phyloP scores from a whole-genome alignment of 2,113 vertebrate genomes.

The Platycercus adscitus region DNA sequence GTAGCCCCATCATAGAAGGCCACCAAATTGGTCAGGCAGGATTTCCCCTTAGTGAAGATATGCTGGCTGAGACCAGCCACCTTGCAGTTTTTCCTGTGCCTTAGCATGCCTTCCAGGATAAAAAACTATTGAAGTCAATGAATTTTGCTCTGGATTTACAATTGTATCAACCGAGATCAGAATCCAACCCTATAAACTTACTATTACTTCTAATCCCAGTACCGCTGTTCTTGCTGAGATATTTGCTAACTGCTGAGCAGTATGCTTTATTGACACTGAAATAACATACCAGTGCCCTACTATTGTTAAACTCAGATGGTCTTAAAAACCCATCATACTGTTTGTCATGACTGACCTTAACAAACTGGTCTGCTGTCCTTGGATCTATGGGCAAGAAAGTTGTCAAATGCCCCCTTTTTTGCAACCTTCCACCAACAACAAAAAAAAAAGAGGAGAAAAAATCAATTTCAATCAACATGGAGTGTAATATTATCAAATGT shows the following conservation, averaged over 20 bases:
- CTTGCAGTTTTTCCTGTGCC: no score
- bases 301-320: constrained; percentile 74
- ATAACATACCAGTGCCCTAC: constrained; percentile 50
- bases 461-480: constrained; percentile 99
- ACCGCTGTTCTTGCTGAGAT: constrained; percentile 12
- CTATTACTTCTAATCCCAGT: background rate
- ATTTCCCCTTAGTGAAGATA: no score
- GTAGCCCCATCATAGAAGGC: no score
- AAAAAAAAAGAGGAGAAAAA: constrained; percentile 63
- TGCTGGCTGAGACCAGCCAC: no score
- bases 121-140: constrained; percentile 16
- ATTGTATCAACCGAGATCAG: constrained; percentile 40
- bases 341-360: constrained; percentile 81
- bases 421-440: constrained; percentile 46
- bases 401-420: constrained; percentile 80
- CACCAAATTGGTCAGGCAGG: no score
- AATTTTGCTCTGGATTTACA: constrained; percentile 1
- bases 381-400: constrained; percentile 87
- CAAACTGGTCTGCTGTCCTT: constrained; percentile 82
- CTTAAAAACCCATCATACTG: constrained; percentile 80
- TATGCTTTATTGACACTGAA: constrained; percentile 70
- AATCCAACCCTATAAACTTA: constrained; percentile 37
- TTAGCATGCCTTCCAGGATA: background rate
- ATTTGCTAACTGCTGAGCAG: constrained; percentile 55
- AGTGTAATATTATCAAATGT: constrained; percentile 99